Evolutionary conservation across 2,113 vertebrate species (phyloP).

Genomic region (Leptocoma aspasia): DNA sequence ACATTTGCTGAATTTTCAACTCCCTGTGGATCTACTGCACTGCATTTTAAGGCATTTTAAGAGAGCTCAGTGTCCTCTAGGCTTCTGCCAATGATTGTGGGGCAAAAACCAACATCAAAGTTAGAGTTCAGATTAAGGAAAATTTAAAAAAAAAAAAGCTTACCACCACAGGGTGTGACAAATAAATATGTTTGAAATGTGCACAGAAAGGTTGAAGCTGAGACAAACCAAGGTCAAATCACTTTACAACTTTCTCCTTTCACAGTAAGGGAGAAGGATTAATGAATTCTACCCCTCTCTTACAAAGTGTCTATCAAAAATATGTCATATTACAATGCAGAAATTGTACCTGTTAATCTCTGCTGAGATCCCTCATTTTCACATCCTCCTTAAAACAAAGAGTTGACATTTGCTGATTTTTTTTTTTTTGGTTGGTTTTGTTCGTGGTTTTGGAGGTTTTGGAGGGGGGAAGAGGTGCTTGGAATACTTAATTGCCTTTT

Average conservation of each 20-base stretch:
- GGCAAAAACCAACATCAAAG: neutral
- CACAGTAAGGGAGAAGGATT: neutral
- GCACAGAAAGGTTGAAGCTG: neutral
- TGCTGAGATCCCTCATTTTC: neutral
- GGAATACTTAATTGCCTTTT: neutral
- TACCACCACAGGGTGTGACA: neutral
- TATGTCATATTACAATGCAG: neutral
- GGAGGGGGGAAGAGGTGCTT: fast-evolving
- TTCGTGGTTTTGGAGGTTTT: neutral
- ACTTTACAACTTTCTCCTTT: neutral
- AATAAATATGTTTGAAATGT: neutral
- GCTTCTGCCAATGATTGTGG: neutral
- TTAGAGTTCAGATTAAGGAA: neutral
- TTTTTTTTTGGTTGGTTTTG: neutral
- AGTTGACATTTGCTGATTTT: neutral
- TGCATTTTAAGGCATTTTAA: neutral
- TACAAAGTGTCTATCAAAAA: neutral
- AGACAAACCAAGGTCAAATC: neutral
- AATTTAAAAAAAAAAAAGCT: neutral
- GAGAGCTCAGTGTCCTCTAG: neutral
- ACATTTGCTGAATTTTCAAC: fast-evolving
- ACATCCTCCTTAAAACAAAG: neutral
- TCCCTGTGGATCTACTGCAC: neutral
- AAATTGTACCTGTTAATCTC: neutral
- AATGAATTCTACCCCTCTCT: neutral